phyloP scores from a whole-genome alignment of 2,888 invertebrate species.

The Entomobrya proxima region DNA sequence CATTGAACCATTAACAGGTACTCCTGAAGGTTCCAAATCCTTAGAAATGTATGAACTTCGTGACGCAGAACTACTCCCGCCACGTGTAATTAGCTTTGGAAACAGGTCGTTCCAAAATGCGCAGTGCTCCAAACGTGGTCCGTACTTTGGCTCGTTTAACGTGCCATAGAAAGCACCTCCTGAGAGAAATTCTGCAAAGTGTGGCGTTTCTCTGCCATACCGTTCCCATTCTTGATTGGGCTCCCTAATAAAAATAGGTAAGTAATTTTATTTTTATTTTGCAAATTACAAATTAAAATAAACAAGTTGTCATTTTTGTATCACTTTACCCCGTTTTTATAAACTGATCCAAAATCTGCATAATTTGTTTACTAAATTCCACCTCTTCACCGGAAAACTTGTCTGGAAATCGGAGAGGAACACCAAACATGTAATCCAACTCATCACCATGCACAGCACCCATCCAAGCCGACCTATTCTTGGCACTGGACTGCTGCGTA shows the following conservation, averaged over 20 bases:
- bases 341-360: slow-evolving; percentile 51
- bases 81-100: slow-evolving; percentile 15
- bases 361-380: slow-evolving; percentile 52
- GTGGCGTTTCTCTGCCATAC: slow-evolving; percentile 55
- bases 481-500: slow-evolving; percentile 20
- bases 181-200: slow-evolving; percentile 46
- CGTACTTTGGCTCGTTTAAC: not conserved
- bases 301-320: not conserved
- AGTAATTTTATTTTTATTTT: not conserved
- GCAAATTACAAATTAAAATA: not conserved
- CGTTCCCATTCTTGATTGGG: slow-evolving; percentile 56
- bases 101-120: slow-evolving; percentile 68
- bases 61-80: not conserved
- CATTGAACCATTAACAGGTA: not conserved
- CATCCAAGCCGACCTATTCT: slow-evolving; percentile 67
- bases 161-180: slow-evolving; percentile 23
- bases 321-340: slow-evolving; percentile 34
- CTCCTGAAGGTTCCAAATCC: not conserved
- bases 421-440: slow-evolving; percentile 66
- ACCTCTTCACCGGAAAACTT: slow-evolving; percentile 45
- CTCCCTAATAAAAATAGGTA: slow-evolving; percentile 37
- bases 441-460: slow-evolving; percentile 68
- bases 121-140: slow-evolving; percentile 56
- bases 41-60: too few relatives aligned
- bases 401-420: slow-evolving; percentile 34